Evolutionary conservation across 1,140 invertebrate genomes (phyloP), one percentile per base, ranked within the genome.

Genomic region (Tetraneura akinire): DNA sequence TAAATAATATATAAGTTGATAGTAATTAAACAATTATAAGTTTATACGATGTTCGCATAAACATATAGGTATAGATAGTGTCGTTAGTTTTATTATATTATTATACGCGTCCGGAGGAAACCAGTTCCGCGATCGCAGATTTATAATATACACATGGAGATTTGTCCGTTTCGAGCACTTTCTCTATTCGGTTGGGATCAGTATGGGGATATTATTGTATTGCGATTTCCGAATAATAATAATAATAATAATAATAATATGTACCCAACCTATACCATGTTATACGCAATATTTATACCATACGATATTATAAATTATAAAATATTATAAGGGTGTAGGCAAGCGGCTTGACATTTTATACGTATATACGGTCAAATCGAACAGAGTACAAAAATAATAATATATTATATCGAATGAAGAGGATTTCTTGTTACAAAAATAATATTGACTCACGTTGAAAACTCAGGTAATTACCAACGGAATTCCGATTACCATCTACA

Each of bases 81-180:
- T 37, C 21, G n/a, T 23, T 68, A 47, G n/a, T 68, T 68, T 68
- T 68, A 68, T n/a, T n/a, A n/a, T n/a, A n/a, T n/a, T n/a, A n/a
- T n/a, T n/a, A n/a, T n/a, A n/a, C n/a, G n/a, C n/a, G n/a, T n/a
- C n/a, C n/a, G n/a, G 11, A 68, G 42, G 64, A 68, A 68, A 49
- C 68, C 68, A 71, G 68, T 71, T 71, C 14, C 51, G 1, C 45
- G 21, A 70, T n/a, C 1, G 37, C 64, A 14, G 66, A 47, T 68
- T 23, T 23, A 68, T 45, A 37, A 37, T 37, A 37, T 37, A 37
- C 3, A 8, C 8, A 37, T 37, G 45, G 64, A 68, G 64, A 68
- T 45, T 42, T 68, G 37, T 68, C 14, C 37, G n/a, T 23, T 68
- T 68, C 42, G 1, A 68, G 64, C 10, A 70, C 45, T 70, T 70